Percentiles rank a stretch among this genome's conserved stretches.
Evolutionary conservation across 2,797 vertebrate species (phyloP).

Genomic region (Thaleichthys pacificus): DNA sequence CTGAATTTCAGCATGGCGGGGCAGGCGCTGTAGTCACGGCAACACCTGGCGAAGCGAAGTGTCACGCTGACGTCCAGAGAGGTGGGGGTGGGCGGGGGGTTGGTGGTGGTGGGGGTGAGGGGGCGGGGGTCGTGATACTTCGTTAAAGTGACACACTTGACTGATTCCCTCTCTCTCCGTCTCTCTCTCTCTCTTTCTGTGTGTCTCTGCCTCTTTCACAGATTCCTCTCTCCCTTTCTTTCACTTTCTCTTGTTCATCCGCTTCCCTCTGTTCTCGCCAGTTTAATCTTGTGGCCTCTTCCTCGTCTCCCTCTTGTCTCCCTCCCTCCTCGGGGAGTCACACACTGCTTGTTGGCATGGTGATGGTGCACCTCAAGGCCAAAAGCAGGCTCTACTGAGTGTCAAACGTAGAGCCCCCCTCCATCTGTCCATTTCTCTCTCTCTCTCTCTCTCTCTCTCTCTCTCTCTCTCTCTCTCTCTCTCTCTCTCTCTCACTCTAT

Average conservation of each 20-base stretch:
- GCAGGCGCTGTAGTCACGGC: conserved; percentile 35
- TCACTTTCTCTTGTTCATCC: too few relatives aligned
- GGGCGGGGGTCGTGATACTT: conserved; percentile 45
- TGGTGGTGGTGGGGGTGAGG: background rate
- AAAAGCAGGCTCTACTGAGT: too few relatives aligned
- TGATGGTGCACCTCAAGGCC: too few relatives aligned
- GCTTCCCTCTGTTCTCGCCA: too few relatives aligned
- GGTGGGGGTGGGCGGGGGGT: conserved; percentile 19
- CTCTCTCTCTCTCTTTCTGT: conserved; percentile 2
- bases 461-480: background rate
- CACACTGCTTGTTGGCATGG: too few relatives aligned
- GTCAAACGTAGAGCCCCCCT: too few relatives aligned
- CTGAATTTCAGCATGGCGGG: conserved; percentile 48
- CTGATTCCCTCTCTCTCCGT: conserved; percentile 35
- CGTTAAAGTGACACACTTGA: conserved; percentile 52
- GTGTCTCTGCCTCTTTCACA: background rate
- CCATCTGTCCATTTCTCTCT: too few relatives aligned
- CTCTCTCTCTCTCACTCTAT: background rate
- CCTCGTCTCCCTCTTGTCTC: background rate
- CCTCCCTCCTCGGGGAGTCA: background rate
- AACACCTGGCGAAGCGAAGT: conserved; percentile 42
- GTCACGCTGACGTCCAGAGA: conserved; percentile 20
- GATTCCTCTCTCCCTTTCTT: background rate
- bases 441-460: background rate
- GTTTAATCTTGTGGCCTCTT: too few relatives aligned